Evolutionary conservation across 2,888 invertebrate genomes (phyloP).

Genomic region (Notodonta dromedarius): DNA sequence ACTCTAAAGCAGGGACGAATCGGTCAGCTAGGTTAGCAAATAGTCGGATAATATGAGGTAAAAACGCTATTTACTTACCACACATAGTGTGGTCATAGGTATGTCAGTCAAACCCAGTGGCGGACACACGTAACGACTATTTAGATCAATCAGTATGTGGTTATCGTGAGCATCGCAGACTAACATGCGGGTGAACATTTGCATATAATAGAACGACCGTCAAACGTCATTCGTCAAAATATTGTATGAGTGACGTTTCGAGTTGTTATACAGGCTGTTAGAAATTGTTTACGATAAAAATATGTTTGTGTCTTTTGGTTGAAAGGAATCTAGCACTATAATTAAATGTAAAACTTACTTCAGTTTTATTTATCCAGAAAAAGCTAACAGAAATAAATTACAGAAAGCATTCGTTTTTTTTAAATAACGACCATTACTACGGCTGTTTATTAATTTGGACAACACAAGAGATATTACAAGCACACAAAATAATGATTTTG

Average conservation of each 20-base stretch:
- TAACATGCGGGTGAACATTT: conserved; percentile 76
- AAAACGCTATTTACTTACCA: background rate
- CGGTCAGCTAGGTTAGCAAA: background rate
- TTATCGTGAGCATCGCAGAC: conserved; percentile 51
- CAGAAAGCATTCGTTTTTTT: no score
- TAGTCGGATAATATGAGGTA: background rate
- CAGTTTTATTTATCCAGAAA: no score
- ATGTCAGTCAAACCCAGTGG: conserved; percentile 2
- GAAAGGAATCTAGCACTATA: no score
- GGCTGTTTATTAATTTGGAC: no score
- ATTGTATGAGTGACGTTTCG: conserved; percentile 57
- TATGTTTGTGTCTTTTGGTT: no score
- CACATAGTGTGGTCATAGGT: background rate
- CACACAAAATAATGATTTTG: no score
- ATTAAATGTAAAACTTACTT: no score
- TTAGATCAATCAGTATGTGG: conserved; percentile 63
- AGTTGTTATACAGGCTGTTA: conserved; percentile 53
- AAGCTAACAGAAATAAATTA: no score
- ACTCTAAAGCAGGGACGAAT: background rate
- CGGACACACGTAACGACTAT: conserved; percentile 39
- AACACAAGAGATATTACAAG: no score
- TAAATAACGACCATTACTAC: no score
- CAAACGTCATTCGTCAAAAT: conserved; percentile 60
- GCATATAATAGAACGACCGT: conserved; percentile 75
- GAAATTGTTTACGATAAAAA: background rate